Evolutionary conservation across 2,888 invertebrate genomes (phyloP).

Genomic region (Ectemnius lituratus): DNA sequence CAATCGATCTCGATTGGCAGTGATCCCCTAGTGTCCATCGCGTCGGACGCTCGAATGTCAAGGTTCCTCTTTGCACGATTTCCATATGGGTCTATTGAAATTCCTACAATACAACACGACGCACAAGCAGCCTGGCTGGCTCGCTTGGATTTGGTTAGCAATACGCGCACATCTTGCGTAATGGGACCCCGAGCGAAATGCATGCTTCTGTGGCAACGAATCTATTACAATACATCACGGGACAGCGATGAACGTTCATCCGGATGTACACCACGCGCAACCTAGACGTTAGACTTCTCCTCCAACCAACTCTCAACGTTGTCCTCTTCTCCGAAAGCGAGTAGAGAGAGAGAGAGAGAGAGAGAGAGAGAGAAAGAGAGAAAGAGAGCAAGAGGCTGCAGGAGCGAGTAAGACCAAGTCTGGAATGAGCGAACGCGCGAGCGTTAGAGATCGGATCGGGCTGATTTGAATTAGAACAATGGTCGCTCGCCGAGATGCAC

Average conservation of each 20-base stretch:
- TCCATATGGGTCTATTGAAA: conserved; percentile 61
- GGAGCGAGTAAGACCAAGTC: not conserved
- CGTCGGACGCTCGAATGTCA: conserved; percentile 62
- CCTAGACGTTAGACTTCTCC: conserved; percentile 27
- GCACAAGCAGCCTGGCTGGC: conserved; percentile 26
- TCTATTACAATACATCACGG: conserved; percentile 63
- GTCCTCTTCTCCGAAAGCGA: not conserved
- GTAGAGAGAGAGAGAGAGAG: not conserved
- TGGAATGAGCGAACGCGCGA: conserved; percentile 20
- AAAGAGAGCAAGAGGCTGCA: not conserved
- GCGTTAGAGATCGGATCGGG: conserved; percentile 62
- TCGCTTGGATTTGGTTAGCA: conserved; percentile 44
- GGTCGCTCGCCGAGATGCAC: conserved; percentile 56
- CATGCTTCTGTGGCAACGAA: conserved; percentile 60
- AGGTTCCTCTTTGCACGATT: conserved; percentile 56
- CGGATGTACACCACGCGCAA: conserved; percentile 34
- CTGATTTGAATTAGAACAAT: conserved; percentile 71
- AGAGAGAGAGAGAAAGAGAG: conserved; percentile 12
- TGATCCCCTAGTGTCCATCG: conserved; percentile 18
- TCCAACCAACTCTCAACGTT: no score
- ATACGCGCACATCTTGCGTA: conserved; percentile 56
- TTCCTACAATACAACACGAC: conserved; percentile 49
- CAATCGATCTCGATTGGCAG: conserved; percentile 52
- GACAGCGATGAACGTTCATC: conserved; percentile 41
- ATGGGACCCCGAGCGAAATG: conserved; percentile 50